Base-by-base conservation (phyloP, 1,140 invertebrate genomes). In the Popillia japonica region DNA sequence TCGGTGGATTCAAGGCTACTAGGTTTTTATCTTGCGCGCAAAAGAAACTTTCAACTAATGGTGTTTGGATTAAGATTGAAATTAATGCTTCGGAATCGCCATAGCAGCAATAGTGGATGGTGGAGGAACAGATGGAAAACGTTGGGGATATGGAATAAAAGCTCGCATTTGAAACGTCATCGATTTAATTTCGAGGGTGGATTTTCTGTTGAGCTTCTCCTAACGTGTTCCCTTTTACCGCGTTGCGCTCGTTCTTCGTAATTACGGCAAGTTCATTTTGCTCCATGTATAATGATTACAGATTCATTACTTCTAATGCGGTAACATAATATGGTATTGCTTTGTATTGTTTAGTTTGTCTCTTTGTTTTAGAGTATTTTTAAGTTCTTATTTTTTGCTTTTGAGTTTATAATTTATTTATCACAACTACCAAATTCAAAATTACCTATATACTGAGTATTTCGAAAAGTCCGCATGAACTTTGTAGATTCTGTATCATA, bases 41-140 rank as follows among this genome's bases (percentile, higher is more conserved):
- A 68, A 68, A 68, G 61, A 68, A 68, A 68, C 61, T 68, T 68
- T 68, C 61, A 68, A 68, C 61, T 68, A 68, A 68, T 68, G 61
- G 61, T 34, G 61, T 68, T 68, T 68, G 61, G 61, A 68, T 68
- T 68, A 68, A 68, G 61, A 68, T 68, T 68, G 61, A 68, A 68
- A 68, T 68, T 68, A 68, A 68, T 68, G 61, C 61, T 68, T 34
- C 61, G 61, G 27, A 34, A 68, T 68, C 61, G 48, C 48, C 48
- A 17, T 68, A 27, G 61, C 61, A 68, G 61, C 61, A 68, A 68
- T 68, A 68, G 20, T 23, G 17, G 61, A 68, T 68, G 61, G 22
- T 27, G 11, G 9, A 68, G 20, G 61, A 55, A 55, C 48, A 55
- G 61, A 68, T 27, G 61, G 61, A 8, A 68, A 68, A 8, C 20